Base-by-base conservation (phyloP, 2,888 invertebrate genomes). In the Tyria jacobaeae region DNA sequence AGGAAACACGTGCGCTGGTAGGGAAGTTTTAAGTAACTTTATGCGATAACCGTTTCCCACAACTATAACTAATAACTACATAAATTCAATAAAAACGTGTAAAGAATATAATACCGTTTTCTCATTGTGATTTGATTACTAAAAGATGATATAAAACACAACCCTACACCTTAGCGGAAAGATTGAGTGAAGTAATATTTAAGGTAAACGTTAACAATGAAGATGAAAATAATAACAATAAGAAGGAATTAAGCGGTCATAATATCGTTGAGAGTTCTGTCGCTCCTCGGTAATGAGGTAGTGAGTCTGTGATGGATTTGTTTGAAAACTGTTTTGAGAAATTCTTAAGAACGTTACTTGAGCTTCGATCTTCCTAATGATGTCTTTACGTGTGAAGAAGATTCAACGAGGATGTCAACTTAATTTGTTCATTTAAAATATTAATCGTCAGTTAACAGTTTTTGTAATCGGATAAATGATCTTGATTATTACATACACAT, bases 171-270 rank as follows among this genome's bases (percentile, higher is more conserved):
- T 54, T 39, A 60, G 1, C 47, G 31, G 60, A 62, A 73, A 75
- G 62, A 73, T 69, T 70, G 63, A 73, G 57, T 62, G 64, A 73
- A 76, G 64, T 67, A 76, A 48, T 63, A 65, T 65, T 76, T 44
- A 64, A 74, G 74, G 73, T 74, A 68, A 63, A 66, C 48, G 60
- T 65, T 60, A 68, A 62, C 61, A 65, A 67, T 48, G 54, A 60
- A 67, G 64, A 65, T 70, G 71, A 62, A 75, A 73, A 73, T 76
- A 73, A 76, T 73, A 73, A 76, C 74, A 73, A 76, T 73, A 67
- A 70, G 71, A 67, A 58, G 64, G 71, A 76, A 65, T 62, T 62
- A 53, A 57, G 57, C n/a, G 34, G 21, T 15, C 57, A 48, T 62
- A 62, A 57, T 48, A 57, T 53, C 48, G 48, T 35, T 14, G 9